A percentile compares a stretch with the other conserved stretches of the same genome.
Evolutionary conservation across 2,888 invertebrate species (phyloP).

Genomic region (Cheilosia urbana): DNA sequence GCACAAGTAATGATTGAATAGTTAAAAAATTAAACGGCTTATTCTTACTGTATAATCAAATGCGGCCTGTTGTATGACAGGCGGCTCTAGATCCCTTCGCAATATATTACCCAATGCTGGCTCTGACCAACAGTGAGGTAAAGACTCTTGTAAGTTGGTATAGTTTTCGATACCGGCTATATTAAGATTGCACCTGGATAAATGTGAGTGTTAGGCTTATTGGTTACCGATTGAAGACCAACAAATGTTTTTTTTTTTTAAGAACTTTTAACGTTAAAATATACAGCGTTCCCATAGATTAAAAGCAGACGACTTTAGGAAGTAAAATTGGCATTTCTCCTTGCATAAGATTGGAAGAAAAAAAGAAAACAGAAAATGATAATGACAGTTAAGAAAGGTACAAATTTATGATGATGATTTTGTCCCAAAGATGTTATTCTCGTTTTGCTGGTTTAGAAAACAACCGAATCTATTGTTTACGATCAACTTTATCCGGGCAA

Average conservation of each 20-base stretch:
- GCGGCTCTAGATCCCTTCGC: slow-evolving; percentile 89
- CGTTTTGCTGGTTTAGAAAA: no score
- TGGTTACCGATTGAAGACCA: slow-evolving; percentile 2
- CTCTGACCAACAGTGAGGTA: slow-evolving; percentile 91
- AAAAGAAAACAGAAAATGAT: no score
- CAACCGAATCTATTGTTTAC: no score
- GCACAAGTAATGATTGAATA: slow-evolving; percentile 1
- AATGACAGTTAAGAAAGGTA: no score
- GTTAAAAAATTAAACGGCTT: slow-evolving; percentile 9
- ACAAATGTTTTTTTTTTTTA: neutral
- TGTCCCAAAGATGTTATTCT: no score
- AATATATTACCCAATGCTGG: slow-evolving; percentile 87
- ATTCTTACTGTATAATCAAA: slow-evolving; percentile 89
- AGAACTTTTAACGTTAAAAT: slow-evolving; percentile 3
- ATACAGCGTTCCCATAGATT: neutral
- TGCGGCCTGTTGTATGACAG: slow-evolving; percentile 93
- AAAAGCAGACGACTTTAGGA: no score
- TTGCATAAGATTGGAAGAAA: no score
- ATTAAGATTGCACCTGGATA: slow-evolving; percentile 87
- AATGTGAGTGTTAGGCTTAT: slow-evolving; percentile 22
- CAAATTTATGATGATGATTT: no score
- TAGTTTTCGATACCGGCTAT: slow-evolving; percentile 92
- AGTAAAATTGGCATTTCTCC: no score
- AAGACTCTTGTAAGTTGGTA: slow-evolving; percentile 87
- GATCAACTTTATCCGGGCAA: no score